Base-by-base conservation (phyloP, 2,113 vertebrate species). In the Anguilla rostrata region DNA sequence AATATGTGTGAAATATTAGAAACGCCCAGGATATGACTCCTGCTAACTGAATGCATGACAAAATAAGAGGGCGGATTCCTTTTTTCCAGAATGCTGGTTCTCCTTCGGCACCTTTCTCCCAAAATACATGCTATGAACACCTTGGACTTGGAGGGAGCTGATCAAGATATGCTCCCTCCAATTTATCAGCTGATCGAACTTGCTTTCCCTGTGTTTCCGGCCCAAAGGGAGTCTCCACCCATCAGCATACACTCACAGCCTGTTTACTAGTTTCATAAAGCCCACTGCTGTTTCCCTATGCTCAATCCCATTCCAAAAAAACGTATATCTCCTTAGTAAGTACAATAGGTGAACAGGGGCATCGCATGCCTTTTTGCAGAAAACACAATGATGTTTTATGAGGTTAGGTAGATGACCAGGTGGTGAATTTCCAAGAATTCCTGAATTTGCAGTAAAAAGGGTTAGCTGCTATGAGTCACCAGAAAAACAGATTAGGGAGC, bases 131-230 rank as follows among this genome's bases (percentile, higher is more conserved):
- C 98, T 99, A 92, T 99, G 98, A 20, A 60, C 2, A 98, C 98
- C 94, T 99, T 99, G 87, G 99, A 99, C 93, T 34, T 34, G 99
- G 99, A 91, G 98, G 97, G 94, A 99, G 98, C 53, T 99, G 98
- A 0, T 99, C 94, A 99, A 98, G 53, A 99, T 99, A 94, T 99
- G 98, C 91, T 99, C 98, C 98, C 99, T 99, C 94, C 99, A 91
- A 60, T 99, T 99, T 98, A 99, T 99, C 86, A 99, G 95, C 89
- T 99, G 98, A 92, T 99, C 98, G 41, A 99, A 99, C 95, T 99
- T 98, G 90, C 99, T 99, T 95, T 99, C 99, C 95, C 99, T 99
- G 88, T 97, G 96, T 99, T 92, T 87, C 81, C 2, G 81, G 90
- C 22, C 93, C 97, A 98, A 98, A 98, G 97, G 96, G 96, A 92